Evolutionary conservation across 2,797 vertebrate genomes (phyloP), one percentile per base, ranked within the genome.

Genomic region (Poeciliopsis paucimaculata): DNA sequence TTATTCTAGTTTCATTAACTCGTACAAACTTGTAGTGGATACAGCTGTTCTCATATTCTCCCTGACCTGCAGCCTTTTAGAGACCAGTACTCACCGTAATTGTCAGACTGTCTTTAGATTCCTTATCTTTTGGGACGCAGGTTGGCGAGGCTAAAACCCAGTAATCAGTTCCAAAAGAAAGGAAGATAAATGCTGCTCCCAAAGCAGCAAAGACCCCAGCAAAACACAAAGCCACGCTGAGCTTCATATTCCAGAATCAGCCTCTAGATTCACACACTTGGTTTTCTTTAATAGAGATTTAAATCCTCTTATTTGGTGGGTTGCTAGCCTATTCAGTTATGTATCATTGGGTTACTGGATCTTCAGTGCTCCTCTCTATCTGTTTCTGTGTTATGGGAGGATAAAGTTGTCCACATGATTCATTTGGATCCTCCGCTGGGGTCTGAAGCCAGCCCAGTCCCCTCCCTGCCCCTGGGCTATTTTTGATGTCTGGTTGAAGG

Each of bases 151-250:
- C 98, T 85, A 99, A 93, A 84, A 99, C 97, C 98, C 98, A 99
- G 87, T 99, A 99, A 94, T 99, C 97, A 0, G 98, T 98, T 94
- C 98, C 98, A 94, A 99, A 99, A 0, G 98, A 97, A 78, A 99
- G 95, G 73, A 99, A 92, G 92, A 97, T 96, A 78, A 98, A 96
- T 45, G 97, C 94, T 84, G 96, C 95, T 0, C 97, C 98, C 79
- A 99, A 85, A 41, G 97, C 97, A 49, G 97, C 98, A 51, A 99
- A 99, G 71, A 99, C 93, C 73, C 98, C 98, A 10, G 97, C 98
- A 82, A 99, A 99, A 92, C 98, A 99, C 89, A 97, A 93, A 1
- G 96, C 97, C 75, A 99, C 94, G 0, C 95, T 98, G 23, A 98
- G 92, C 94, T 97, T 99, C 98, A 99, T 99, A 87, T 82, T 93